phyloP scores from a whole-genome alignment of 2,113 vertebrate genomes.

The Phyllostomus discolor region DNA sequence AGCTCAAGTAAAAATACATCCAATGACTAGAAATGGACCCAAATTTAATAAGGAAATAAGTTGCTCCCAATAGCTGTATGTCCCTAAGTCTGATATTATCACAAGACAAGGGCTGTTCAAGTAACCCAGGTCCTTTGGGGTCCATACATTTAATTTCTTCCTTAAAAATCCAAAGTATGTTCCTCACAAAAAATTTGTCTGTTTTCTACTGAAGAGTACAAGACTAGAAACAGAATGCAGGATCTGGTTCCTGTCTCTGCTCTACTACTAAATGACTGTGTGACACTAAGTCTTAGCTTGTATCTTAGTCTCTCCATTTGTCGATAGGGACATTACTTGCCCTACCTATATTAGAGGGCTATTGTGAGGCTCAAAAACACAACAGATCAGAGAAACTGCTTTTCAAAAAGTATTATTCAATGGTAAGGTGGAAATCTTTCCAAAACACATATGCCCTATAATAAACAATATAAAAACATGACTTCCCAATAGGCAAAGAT shows the following conservation, averaged over 20 bases:
- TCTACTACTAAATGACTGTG: slow-evolving; percentile 16
- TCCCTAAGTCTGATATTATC: not conserved
- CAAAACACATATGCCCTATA: not conserved
- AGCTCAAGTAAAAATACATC: slow-evolving; percentile 24
- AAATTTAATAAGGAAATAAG: slow-evolving; percentile 24
- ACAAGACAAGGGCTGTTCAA: slow-evolving; percentile 18
- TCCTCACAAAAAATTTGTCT: not conserved
- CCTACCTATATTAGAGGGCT: not conserved
- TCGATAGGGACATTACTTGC: not conserved
- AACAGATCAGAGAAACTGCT: not conserved
- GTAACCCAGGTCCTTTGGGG: not conserved
- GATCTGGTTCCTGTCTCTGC: not conserved
- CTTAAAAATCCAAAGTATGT: slow-evolving; percentile 21
- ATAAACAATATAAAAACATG: not conserved
- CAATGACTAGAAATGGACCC: slow-evolving; percentile 25
- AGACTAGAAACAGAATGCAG: slow-evolving; percentile 1
- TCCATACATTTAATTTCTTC: not conserved
- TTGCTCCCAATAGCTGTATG: not conserved
- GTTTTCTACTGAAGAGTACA: not conserved
- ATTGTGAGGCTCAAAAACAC: not conserved
- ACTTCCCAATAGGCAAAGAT: not conserved
- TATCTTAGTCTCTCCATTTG: slow-evolving; percentile 9
- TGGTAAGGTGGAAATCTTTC: slow-evolving; percentile 5
- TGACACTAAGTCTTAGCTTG: not conserved
- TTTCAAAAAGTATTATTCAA: slow-evolving; percentile 18